Conservation (phyloP, 2,888 invertebrate species). For the Dastarcus helophoroides region DNA sequence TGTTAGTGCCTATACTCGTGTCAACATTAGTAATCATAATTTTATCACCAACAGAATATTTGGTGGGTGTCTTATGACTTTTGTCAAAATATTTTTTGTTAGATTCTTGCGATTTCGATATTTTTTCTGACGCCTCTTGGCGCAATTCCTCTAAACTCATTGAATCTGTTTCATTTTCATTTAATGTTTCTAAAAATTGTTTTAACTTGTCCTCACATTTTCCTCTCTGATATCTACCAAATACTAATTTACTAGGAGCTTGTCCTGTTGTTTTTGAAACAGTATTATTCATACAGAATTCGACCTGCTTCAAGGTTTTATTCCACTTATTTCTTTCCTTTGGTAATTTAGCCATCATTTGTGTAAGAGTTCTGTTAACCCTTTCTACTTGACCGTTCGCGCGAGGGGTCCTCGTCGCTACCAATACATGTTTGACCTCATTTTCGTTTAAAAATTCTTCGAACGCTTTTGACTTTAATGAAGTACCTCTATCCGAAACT, state of each 20-base stretch:
- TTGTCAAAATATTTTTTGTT: slow-evolving; percentile 20
- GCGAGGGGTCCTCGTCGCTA: slow-evolving; percentile 6
- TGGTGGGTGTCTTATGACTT: slow-evolving; percentile 16
- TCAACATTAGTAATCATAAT: slow-evolving; percentile 17
- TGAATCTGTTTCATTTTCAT: too few species aligned
- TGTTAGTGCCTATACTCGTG: slow-evolving; percentile 15
- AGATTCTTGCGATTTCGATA: slow-evolving; percentile 16
- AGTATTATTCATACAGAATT: slow-evolving; percentile 19
- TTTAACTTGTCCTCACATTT: slow-evolving; percentile 14
- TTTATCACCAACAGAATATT: slow-evolving; percentile 16
- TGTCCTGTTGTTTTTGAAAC: slow-evolving; percentile 20
- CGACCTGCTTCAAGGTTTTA: slow-evolving; percentile 10
- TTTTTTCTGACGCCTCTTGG: too few species aligned
- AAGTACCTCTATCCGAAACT: slow-evolving; percentile 8
- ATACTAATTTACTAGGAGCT: slow-evolving; percentile 20
- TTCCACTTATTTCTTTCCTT: slow-evolving; percentile 15
- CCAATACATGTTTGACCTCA: slow-evolving; percentile 7
- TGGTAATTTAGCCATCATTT: slow-evolving; percentile 6
- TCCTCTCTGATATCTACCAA: slow-evolving; percentile 21
- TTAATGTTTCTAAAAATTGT: slow-evolving; percentile 9
- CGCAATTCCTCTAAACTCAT: too few species aligned
- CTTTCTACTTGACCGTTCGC: slow-evolving; percentile 11
- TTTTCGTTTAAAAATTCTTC: slow-evolving; percentile 4
- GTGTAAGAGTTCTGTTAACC: slow-evolving; percentile 7
- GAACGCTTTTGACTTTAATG: slow-evolving; percentile 9